Evolutionary conservation across 2,113 vertebrate genomes (phyloP), one percentile per base, ranked within the genome.

Genomic region (Pyxicephalus adspersus): DNA sequence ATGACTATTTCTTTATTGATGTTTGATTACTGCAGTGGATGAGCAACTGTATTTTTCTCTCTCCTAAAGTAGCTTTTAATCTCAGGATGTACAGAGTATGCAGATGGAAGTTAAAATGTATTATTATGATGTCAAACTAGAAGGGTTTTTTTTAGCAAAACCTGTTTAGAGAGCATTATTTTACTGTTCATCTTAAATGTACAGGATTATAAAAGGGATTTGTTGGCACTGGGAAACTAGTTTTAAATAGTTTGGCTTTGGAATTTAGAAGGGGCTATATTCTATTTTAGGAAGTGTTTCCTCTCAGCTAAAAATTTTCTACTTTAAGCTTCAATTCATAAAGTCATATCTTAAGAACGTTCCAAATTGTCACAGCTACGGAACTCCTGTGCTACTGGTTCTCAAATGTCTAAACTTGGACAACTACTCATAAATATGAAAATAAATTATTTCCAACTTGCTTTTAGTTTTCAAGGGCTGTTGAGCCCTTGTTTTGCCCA

Each of bases 1-100:
- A 74, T 74, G 22, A 18, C 45, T 54, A 52, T 52, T 52, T 52
- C 52, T n/a, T 23, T 52, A 70, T 29, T 34, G 71, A 74, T 7
- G 22, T 31, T 11, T 73, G 31, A 22, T 58, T 34, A 22, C 28
- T 73, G 51, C 20, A 58, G 25, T 25, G 3, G 25, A 52, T n/a
- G 28, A 20, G n/a, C 2, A 60, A 31, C 6, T 23, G 4, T 28
- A 13, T 55, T 54, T 68, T 25, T 54, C 17, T 29, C n/a, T 20
- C 57, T 4, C n/a, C 20, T 38, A 9, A 57, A 77, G n/a, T 55
- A 57, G 63, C 26, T 55, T 67, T 67, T 67, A 34, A 29, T 66
- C 63, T 77, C 76, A 77, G 63, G 63, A 38, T 77, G 38, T 77
- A 64, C 25, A 63, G 11, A 63, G 7, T 76, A 29, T 20, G 26